These are phyloP conservation scores for Urocitellus parryii DNA, from an alignment of 2,113 vertebrate species.

Conservation along the genomic window DNA sequence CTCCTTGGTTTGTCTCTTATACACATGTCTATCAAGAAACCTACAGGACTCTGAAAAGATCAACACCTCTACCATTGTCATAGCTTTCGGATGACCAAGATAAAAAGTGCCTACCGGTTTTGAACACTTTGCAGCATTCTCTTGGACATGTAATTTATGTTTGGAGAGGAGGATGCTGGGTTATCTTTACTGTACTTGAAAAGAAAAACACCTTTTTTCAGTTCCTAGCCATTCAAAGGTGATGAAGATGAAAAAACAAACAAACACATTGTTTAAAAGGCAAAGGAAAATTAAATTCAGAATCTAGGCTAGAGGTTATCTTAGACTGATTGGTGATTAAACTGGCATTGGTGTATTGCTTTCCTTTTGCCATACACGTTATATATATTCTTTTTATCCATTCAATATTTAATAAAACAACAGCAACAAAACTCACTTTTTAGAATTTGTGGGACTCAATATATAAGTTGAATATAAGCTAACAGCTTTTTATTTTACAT, in stretches of 20 bases:
- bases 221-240: neutral
- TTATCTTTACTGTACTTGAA: neutral
- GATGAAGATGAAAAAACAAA: slow-evolving; percentile 11
- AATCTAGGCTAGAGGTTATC: neutral
- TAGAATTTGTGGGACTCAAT: neutral
- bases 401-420: neutral
- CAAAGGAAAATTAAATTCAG: neutral
- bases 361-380: neutral
- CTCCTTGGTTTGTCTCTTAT: neutral
- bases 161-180: neutral
- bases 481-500: neutral
- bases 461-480: neutral
- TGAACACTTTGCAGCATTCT: neutral
- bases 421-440: slow-evolving; percentile 32
- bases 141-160: neutral
- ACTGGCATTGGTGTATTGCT: neutral
- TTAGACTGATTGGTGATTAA: neutral
- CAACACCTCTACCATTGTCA: neutral
- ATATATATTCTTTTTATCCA: slow-evolving; percentile 16
- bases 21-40: too few species aligned
- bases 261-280: slow-evolving; percentile 9
- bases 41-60: neutral
- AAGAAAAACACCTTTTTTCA: slow-evolving; percentile 1
- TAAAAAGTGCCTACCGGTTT: neutral
- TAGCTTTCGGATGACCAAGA: neutral